A percentile compares a stretch with the other conserved stretches of the same genome.
These are phyloP conservation scores for Papilio elwesi DNA, from an alignment of 2,888 invertebrate genomes.

Conservation along the genomic window DNA sequence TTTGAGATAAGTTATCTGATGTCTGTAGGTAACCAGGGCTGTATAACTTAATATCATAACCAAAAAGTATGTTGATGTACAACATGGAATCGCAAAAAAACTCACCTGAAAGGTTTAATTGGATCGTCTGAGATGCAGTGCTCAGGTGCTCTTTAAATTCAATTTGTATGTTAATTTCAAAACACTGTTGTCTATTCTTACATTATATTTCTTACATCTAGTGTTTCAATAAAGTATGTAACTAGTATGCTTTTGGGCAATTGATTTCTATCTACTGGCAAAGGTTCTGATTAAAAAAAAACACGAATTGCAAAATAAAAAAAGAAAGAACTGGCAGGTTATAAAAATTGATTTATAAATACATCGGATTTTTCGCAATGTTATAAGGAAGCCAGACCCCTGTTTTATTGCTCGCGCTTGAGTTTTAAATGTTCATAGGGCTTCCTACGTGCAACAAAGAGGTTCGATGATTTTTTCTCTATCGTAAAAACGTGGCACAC, in stretches of 20 bases:
- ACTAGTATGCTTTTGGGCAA: not conserved
- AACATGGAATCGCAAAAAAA: no score
- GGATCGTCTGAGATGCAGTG: no score
- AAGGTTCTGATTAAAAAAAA: not conserved
- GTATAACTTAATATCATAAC: no score
- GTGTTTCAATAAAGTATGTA: not conserved
- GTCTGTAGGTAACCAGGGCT: no score
- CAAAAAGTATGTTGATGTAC: no score
- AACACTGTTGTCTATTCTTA: no score
- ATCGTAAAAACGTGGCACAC: not conserved
- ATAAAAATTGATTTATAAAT: conserved; percentile 8
- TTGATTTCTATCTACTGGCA: not conserved
- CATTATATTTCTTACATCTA: not conserved
- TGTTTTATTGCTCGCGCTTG: not conserved
- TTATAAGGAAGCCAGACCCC: conserved; percentile 7
- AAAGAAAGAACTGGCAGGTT: no score
- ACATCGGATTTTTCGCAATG: not conserved
- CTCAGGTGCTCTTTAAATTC: no score
- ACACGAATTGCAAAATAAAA: not conserved
- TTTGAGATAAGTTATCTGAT: no score
- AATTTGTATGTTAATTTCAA: no score
- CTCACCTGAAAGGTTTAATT: no score
- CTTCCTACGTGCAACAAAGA: conserved; percentile 10
- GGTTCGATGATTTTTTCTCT: not conserved
- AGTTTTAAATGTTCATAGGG: conserved; percentile 26